These are phyloP conservation scores for Chrysochloris asiatica DNA, from an alignment of 2,113 vertebrate species.

Conservation along the genomic window DNA sequence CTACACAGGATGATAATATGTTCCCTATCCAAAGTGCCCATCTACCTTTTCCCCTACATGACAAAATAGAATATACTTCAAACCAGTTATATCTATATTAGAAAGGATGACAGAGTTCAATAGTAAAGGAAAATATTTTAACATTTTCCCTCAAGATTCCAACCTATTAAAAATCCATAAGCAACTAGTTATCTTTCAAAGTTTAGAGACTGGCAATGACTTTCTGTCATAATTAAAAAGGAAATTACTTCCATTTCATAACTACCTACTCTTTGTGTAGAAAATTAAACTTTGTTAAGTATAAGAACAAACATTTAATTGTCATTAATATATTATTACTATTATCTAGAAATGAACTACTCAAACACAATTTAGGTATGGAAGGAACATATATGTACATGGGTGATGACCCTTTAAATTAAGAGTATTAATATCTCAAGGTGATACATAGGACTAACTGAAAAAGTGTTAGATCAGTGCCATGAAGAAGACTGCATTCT, in stretches of 20 bases:
- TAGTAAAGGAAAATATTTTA: not conserved
- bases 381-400: slow-evolving; percentile 1
- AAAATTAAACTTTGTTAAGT: slow-evolving; percentile 61
- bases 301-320: slow-evolving; percentile 37
- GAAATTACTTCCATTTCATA: slow-evolving; percentile 29
- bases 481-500: not conserved
- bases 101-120: not conserved
- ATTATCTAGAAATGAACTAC: not conserved
- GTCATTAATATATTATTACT: not conserved
- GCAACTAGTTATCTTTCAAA: slow-evolving; percentile 28
- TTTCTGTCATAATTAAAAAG: slow-evolving; percentile 31
- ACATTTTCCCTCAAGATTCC: slow-evolving; percentile 14
- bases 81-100: not conserved
- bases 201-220: not conserved
- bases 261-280: slow-evolving; percentile 40
- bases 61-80: slow-evolving; percentile 6
- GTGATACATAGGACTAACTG: slow-evolving; percentile 32
- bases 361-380: not conserved
- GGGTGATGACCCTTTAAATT: slow-evolving; percentile 79
- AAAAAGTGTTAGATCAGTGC: not conserved
- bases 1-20: not conserved
- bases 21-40: not conserved
- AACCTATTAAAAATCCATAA: slow-evolving; percentile 45
- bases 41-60: not conserved
- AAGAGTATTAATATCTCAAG: slow-evolving; percentile 73